phyloP scores from a whole-genome alignment of 92 coral and sea anemone genomes.

The Actinernus sp. region DNA sequence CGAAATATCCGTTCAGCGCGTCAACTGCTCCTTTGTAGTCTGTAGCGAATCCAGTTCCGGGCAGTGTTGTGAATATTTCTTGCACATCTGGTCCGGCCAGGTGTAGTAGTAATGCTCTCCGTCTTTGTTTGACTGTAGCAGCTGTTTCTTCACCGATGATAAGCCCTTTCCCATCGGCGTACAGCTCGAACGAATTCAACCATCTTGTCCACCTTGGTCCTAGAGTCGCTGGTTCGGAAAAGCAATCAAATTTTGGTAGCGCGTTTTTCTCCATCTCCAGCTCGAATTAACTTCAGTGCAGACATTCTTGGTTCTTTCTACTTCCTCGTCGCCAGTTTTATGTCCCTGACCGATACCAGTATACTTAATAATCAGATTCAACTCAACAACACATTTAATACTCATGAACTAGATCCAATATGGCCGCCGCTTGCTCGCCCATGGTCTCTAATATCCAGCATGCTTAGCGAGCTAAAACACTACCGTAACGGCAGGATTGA shows the following conservation, averaged over 20 bases:
- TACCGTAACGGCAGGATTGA: no score
- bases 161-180: constrained; percentile 43
- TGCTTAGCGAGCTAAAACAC: no score
- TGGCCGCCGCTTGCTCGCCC: no score
- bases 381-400: no score
- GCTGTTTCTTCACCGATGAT: constrained; percentile 15
- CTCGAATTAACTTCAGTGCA: no score
- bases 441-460: no score
- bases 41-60: constrained; percentile 16
- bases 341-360: no score
- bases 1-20: constrained; percentile 29
- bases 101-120: constrained; percentile 38
- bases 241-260: constrained; percentile 35
- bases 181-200: constrained; percentile 36
- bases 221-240: constrained; percentile 27
- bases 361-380: no score
- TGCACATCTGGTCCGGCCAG: constrained; percentile 37
- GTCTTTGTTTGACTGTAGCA: constrained; percentile 26
- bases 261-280: no score
- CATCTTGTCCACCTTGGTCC: constrained; percentile 40
- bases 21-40: constrained; percentile 17
- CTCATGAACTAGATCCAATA: no score
- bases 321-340: no score
- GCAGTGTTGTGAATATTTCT: constrained; percentile 44
- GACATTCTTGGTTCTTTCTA: no score